Percentiles rank a stretch among this genome's conserved stretches.
Evolutionary conservation across 2,888 invertebrate genomes (phyloP).

Genomic region (Cryptocephalus moraei): DNA sequence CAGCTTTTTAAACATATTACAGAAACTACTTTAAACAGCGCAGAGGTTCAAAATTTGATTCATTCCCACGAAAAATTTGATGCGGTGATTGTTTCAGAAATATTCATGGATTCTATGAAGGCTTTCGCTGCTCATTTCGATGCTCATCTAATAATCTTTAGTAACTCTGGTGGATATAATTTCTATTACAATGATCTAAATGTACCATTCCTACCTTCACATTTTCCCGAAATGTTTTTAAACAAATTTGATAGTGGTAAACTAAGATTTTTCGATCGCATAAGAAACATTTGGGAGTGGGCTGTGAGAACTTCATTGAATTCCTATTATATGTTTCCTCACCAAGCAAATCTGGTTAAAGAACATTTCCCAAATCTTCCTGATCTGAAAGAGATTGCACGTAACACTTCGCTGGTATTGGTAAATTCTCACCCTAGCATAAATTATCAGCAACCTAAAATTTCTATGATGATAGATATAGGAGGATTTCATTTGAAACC

Average conservation of each 20-base stretch:
- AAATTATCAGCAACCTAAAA: conserved; percentile 40
- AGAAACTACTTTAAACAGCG: conserved; percentile 24
- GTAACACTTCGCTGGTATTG: conserved; percentile 24
- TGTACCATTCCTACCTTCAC: too few relatives aligned
- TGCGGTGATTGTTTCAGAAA: conserved; percentile 35
- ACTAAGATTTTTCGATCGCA: conserved; percentile 42
- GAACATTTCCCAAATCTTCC: conserved; percentile 25
- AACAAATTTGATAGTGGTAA: conserved; percentile 14
- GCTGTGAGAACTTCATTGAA: conserved; percentile 3
- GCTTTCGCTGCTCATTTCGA: conserved; percentile 31
- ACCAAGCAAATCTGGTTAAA: conserved; percentile 20
- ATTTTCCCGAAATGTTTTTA: not conserved
- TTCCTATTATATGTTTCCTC: conserved; percentile 15
- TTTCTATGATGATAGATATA: conserved; percentile 47
- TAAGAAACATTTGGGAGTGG: conserved; percentile 39
- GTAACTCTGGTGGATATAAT: conserved; percentile 7
- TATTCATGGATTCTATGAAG: conserved; percentile 38
- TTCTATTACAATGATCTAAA: too few relatives aligned
- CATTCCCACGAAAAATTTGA: conserved; percentile 31
- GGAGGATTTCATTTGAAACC: conserved; percentile 43
- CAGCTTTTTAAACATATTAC: not conserved
- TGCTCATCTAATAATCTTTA: conserved; percentile 30
- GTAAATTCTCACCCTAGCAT: conserved; percentile 41
- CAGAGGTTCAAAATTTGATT: conserved; percentile 26
- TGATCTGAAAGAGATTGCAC: conserved; percentile 15